Percentiles rank a stretch among this genome's conserved stretches.
Conservation (phyloP, 2,113 vertebrate genomes). For the pig (Sus scrofa) region DNA sequence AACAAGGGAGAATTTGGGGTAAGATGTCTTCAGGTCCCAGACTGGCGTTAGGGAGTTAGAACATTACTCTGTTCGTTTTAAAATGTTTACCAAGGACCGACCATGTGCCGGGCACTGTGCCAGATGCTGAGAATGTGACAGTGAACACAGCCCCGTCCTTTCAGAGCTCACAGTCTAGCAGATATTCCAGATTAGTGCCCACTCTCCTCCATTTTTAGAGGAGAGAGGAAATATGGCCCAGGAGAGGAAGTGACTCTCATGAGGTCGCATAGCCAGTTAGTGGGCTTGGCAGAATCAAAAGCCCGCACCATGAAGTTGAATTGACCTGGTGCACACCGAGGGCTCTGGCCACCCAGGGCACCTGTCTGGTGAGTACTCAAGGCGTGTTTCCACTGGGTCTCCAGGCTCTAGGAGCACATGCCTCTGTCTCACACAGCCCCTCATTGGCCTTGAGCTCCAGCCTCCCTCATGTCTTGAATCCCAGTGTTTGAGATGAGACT, state of each 20-base stretch:
- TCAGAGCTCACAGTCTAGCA: not conserved
- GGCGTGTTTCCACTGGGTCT: not conserved
- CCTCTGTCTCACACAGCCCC: not conserved
- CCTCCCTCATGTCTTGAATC: not conserved
- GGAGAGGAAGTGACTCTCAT: not conserved
- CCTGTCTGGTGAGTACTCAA: not conserved
- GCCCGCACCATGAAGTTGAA: not conserved
- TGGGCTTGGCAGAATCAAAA: not conserved
- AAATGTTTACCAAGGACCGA: not conserved
- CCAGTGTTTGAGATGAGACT: not conserved
- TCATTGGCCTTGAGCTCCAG: not conserved
- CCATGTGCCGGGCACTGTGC: not conserved
- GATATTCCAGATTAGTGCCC: not conserved
- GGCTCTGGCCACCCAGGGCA: not conserved
- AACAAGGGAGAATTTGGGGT: not conserved
- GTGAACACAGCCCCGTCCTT: not conserved
- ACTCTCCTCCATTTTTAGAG: not conserved
- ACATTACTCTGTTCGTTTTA: not conserved
- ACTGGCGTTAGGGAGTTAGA: not conserved
- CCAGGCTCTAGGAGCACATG: not conserved
- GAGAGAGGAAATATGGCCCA: not conserved
- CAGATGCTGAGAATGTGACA: not conserved
- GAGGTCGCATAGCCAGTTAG: not conserved
- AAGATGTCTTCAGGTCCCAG: not conserved
- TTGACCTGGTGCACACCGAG: not conserved